Evolutionary conservation across 2,113 vertebrate species (phyloP), one percentile per base, ranked within the genome.

Genomic region (Podarcis cretensis): DNA sequence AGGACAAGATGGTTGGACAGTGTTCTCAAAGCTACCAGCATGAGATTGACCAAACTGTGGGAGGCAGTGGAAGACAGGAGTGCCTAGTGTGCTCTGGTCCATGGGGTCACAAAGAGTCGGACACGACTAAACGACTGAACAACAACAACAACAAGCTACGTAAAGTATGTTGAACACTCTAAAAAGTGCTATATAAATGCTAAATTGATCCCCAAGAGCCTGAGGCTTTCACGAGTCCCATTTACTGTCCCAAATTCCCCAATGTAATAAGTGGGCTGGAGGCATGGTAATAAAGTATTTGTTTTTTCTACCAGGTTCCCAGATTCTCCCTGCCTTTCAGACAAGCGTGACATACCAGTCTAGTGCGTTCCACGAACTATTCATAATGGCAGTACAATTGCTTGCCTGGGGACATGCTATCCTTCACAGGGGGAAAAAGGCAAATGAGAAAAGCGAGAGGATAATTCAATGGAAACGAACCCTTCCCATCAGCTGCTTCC

Each of bases 401-500:
- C 37, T 88, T 88, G 20, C 79, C 18, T 30, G 35, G 43, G 77
- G 48, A 81, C 37, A 30, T 8, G 78, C 37, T 66, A 23, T 54
- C n/a, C 69, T 25, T 87, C 54, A 40, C 57, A 81, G 83, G 87
- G 68, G 88, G 71, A 54, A 8, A 71, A 40, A 81, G 30, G 1
- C 3, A n/a, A 73, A 89, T 80, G 74, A 37, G 43, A 1, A 0
- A 0, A 81, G 40, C 0, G 1, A 71, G 87, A 63, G 80, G 78
- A 0, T 0, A 48, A 4, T 35, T 40, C 79, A 69, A 21, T 0
- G 6, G 0, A 43, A 78, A 66, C 1, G n/a, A 69, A 81, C 85
- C 40, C 0, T 8, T 54, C 59, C 30, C 0, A 0, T 21, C 35
- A 43, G 71, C 30, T 6, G 71, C 59, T 32, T 76, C 30, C 30